Evolutionary conservation across 2,113 vertebrate genomes (phyloP).

Genomic region (Malurus alboscapulatus): DNA sequence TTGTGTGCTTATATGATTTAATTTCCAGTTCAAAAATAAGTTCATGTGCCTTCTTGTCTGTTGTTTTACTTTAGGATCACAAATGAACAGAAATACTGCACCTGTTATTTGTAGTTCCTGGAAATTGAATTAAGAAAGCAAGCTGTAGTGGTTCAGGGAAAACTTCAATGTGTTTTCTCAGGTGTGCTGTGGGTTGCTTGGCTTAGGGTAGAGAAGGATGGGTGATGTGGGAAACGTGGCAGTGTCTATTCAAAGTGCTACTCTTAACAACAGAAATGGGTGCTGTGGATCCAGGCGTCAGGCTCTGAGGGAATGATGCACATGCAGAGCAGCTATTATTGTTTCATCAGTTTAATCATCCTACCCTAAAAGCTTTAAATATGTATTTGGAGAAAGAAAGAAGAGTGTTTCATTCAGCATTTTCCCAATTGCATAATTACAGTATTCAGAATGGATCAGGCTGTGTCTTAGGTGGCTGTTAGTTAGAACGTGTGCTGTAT

Average conservation of each 20-base stretch:
- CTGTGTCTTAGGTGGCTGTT: not conserved
- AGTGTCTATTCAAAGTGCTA: not conserved
- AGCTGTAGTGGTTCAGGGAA: not conserved
- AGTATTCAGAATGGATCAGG: not conserved
- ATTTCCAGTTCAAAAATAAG: not conserved
- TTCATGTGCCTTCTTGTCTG: not conserved
- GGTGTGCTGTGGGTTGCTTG: not conserved
- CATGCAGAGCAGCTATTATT: not conserved
- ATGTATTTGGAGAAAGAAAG: not conserved
- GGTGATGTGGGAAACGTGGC: not conserved
- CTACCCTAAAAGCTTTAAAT: not conserved
- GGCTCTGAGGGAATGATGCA: not conserved
- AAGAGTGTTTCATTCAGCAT: accelerated
- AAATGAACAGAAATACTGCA: not conserved
- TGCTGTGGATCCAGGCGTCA: accelerated
- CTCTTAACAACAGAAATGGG: not conserved
- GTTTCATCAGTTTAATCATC: not conserved
- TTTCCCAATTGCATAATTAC: not conserved
- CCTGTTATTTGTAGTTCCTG: not conserved
- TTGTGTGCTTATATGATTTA: not conserved
- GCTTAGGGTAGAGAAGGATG: not conserved
- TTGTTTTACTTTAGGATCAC: not conserved
- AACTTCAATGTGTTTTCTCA: not conserved
- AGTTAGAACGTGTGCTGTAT: not conserved
- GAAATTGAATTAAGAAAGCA: not conserved